phyloP scores from a whole-genome alignment of 2,888 invertebrate genomes.

The Adelognathus sp. region DNA sequence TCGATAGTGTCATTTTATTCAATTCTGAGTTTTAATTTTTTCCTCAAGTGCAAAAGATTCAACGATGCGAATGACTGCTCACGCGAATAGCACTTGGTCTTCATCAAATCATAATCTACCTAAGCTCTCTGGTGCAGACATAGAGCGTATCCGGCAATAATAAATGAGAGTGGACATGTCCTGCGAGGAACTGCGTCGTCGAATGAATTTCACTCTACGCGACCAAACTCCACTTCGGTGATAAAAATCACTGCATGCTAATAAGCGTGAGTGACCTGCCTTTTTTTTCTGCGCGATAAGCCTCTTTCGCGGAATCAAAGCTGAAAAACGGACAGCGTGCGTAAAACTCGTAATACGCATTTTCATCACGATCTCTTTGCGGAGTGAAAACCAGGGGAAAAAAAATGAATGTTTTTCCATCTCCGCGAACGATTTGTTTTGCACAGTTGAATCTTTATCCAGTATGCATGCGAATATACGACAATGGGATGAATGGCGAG shows the following conservation, averaged over 20 bases:
- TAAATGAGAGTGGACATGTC: no score
- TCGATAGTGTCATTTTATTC: no score
- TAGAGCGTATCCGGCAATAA: no score
- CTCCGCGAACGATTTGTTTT: background rate
- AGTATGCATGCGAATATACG: background rate
- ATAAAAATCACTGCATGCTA: background rate
- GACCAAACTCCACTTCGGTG: background rate
- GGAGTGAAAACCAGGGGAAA: background rate
- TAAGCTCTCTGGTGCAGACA: no score
- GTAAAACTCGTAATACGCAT: background rate
- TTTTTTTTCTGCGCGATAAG: background rate
- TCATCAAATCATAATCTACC: no score
- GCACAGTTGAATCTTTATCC: slow-evolving; percentile 7
- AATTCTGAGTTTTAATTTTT: no score
- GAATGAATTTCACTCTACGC: background rate
- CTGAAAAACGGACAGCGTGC: background rate
- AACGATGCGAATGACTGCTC: no score
- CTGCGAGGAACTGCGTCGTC: no score
- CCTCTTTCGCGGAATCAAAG: slow-evolving; percentile 16
- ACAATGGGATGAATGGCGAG: background rate
- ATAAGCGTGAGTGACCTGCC: background rate
- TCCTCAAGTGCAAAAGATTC: no score
- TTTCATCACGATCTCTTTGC: background rate
- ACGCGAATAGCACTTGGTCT: no score
- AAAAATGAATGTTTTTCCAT: background rate